These are phyloP conservation scores for Marmota flaviventris DNA, from an alignment of 2,113 vertebrate species.

Conservation along the genomic window DNA sequence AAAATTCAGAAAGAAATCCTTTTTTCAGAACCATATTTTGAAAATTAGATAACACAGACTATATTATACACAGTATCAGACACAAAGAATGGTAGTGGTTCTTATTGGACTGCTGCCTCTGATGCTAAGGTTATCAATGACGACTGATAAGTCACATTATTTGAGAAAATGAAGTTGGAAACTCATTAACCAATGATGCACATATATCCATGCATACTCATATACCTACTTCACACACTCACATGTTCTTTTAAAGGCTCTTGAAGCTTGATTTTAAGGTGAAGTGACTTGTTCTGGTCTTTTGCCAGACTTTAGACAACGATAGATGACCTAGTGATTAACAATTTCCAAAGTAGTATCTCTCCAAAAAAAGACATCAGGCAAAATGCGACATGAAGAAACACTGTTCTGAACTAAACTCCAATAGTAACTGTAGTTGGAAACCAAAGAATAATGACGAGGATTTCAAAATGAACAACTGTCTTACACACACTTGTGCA, in stretches of 20 bases:
- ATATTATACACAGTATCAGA: not conserved
- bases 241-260: not conserved
- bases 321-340: not conserved
- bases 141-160: not conserved
- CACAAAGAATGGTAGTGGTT: not conserved
- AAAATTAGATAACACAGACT: not conserved
- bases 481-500: not conserved
- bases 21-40: not conserved
- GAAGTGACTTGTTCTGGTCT: not conserved
- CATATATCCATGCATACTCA: too few relatives aligned
- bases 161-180: not conserved
- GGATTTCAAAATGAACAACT: not conserved
- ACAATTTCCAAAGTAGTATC: not conserved
- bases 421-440: not conserved
- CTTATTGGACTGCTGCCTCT: not conserved
- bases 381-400: not conserved
- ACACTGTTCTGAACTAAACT: not conserved
- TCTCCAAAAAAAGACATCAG: conserved; percentile 23
- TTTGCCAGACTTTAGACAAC: not conserved
- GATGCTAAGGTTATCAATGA: not conserved
- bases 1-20: not conserved
- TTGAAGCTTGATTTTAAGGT: not conserved
- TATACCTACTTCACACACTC: not conserved
- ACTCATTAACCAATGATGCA: not conserved
- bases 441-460: conserved; percentile 27